Evolutionary conservation across 2,888 invertebrate species (phyloP).

Genomic region (Pyrrhia umbra): DNA sequence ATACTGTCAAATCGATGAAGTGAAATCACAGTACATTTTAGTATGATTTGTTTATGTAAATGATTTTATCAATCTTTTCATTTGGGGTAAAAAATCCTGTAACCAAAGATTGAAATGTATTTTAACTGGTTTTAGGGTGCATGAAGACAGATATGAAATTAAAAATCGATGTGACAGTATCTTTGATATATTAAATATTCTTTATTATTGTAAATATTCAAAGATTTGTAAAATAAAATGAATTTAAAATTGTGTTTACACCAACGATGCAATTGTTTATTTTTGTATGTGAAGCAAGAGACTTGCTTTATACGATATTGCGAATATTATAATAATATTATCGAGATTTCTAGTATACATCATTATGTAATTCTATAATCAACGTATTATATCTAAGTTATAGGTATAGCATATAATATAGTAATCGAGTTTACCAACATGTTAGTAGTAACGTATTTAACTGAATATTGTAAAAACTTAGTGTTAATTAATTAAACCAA

Average conservation of each 20-base stretch:
- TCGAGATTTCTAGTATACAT: constrained; percentile 51
- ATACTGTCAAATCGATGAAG: constrained; percentile 73
- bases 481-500: constrained; percentile 54
- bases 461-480: constrained; percentile 65
- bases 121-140: constrained; percentile 23
- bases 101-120: constrained; percentile 56
- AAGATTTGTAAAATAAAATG: constrained; percentile 54
- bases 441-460: constrained; percentile 65
- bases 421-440: constrained; percentile 59
- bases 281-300: constrained; percentile 26
- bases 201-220: constrained; percentile 59
- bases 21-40: constrained; percentile 26
- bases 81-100: constrained; percentile 21
- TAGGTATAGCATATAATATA: constrained; percentile 31
- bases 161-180: constrained; percentile 53
- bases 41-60: constrained; percentile 33
- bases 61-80: constrained; percentile 19
- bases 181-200: constrained; percentile 37
- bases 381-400: constrained; percentile 34
- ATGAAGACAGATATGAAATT: constrained; percentile 16
- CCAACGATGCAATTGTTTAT: constrained; percentile 26
- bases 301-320: constrained; percentile 29
- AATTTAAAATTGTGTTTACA: constrained; percentile 24
- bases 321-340: constrained; percentile 35
- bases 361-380: constrained; percentile 49